phyloP scores from a whole-genome alignment of 2,113 vertebrate genomes.

The Naja naja region DNA sequence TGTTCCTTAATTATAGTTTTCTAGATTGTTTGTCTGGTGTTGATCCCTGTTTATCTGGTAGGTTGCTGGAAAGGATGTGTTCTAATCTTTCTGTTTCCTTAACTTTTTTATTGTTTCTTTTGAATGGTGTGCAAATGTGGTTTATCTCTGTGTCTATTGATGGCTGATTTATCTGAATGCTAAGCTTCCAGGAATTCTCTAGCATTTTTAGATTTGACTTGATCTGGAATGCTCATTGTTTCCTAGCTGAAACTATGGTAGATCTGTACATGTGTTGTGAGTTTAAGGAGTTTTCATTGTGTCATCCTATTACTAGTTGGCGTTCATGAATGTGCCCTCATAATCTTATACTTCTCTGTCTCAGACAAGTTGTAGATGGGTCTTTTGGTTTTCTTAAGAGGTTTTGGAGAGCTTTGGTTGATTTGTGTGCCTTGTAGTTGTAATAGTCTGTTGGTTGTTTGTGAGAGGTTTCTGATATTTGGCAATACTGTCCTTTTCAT shows the following conservation, averaged over 20 bases:
- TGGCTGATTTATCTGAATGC: background rate
- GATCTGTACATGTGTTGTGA: background rate
- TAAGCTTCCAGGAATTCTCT: background rate
- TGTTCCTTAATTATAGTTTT: background rate
- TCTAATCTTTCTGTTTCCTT: background rate
- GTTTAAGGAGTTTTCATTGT: background rate
- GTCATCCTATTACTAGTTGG: background rate
- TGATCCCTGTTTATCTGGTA: background rate
- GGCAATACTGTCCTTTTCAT: background rate
- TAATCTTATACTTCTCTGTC: background rate
- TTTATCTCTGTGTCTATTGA: background rate
- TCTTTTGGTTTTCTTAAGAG: background rate
- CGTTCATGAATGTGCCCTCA: background rate
- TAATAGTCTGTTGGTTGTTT: background rate
- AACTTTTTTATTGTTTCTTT: background rate
- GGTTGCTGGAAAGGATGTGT: background rate
- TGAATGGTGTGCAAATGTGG: background rate
- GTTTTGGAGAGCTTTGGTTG: background rate
- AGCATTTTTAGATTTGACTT: background rate
- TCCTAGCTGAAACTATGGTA: background rate
- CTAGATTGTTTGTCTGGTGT: background rate
- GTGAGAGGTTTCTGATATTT: background rate
- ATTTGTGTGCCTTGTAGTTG: background rate
- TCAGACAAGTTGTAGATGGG: background rate
- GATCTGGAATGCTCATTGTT: background rate